Evolutionary conservation across 1,140 invertebrate species (phyloP), one percentile per base, ranked within the genome.

Genomic region (Philotrypesis tridentata): DNA sequence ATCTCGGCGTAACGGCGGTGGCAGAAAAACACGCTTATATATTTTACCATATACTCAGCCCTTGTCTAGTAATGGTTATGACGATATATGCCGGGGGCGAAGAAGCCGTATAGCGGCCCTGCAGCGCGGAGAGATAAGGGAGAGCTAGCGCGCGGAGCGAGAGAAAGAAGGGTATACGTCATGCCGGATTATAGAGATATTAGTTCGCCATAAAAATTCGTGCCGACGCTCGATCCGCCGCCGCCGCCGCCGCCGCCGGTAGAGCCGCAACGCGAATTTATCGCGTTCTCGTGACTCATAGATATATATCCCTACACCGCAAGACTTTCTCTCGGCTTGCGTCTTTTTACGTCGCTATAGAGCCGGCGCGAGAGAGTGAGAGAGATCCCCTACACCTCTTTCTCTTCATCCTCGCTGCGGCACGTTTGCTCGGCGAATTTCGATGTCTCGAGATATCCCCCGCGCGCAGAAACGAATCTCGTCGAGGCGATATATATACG

Each of bases 121-220:
- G n/a, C n/a, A n/a, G n/a, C n/a, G n/a, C n/a, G n/a, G n/a, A 17
- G 4, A 60, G 27, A 40, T n/a, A 33, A 61, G 65, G 8, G 9
- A 21, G 40, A 31, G 40, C 2, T 40, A n/a, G 27, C 4, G 29
- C 40, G 12, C 7, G 7, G 23, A 27, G 71, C n/a, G 71, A 2
- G n/a, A 12, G 7, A 27, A 55, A 5, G 40, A 27, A 12, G 23
- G 6, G 37, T 60, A 43, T 33, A 63, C 27, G 79, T 74, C 79
- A 75, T 31, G 61, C 29, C 8, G 79, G 72, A 81, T 81, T 81
- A 81, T 81, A 76, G 79, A 81, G 79, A 81, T 81, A 81, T 81
- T 81, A 81, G 79, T 70, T 75, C 43, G 72, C 29, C 79, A 60
- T 80, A 80, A 80, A 80, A 80, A 80, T 80, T 80, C 61, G 79